Evolutionary conservation across 2,888 invertebrate species (phyloP).

Genomic region (Orthosia gracilis): DNA sequence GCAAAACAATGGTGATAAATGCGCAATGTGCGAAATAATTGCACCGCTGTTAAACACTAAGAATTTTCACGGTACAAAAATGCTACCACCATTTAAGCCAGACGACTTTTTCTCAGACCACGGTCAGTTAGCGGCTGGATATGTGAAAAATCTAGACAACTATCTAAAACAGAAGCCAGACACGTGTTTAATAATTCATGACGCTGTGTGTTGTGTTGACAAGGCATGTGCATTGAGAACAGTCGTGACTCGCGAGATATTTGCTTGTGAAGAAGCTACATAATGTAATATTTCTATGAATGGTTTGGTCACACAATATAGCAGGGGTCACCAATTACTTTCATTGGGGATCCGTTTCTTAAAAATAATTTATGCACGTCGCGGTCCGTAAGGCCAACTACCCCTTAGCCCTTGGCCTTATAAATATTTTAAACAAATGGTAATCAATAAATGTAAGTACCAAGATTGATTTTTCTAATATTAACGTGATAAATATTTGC

Average conservation of each 20-base stretch:
- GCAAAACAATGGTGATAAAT: too few species aligned
- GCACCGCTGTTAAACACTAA: background rate
- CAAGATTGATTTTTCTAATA: too few species aligned
- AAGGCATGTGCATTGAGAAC: conserved; percentile 8
- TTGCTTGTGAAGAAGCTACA: background rate
- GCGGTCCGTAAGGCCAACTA: too few species aligned
- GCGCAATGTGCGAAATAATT: background rate
- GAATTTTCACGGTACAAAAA: conserved; percentile 5
- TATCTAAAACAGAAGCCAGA: conserved; percentile 21
- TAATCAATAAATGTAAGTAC: too few species aligned
- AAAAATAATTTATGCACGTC: too few species aligned
- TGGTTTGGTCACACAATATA: too few species aligned
- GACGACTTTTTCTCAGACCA: conserved; percentile 6
- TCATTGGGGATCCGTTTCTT: too few species aligned
- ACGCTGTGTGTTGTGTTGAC: conserved; percentile 8
- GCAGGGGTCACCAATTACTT: too few species aligned
- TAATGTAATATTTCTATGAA: conserved; percentile 12
- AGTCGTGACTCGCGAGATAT: background rate
- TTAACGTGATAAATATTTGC: too few species aligned
- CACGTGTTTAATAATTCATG: conserved; percentile 45
- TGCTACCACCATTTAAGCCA: background rate
- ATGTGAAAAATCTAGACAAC: conserved; percentile 44
- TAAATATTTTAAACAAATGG: too few species aligned
- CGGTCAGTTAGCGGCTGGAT: conserved; percentile 20
- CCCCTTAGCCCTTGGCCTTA: too few species aligned